Percentiles rank a stretch among this genome's conserved stretches.
These are phyloP conservation scores for Raphicerus campestris DNA, from an alignment of 2,113 vertebrate species.

Conservation along the genomic window DNA sequence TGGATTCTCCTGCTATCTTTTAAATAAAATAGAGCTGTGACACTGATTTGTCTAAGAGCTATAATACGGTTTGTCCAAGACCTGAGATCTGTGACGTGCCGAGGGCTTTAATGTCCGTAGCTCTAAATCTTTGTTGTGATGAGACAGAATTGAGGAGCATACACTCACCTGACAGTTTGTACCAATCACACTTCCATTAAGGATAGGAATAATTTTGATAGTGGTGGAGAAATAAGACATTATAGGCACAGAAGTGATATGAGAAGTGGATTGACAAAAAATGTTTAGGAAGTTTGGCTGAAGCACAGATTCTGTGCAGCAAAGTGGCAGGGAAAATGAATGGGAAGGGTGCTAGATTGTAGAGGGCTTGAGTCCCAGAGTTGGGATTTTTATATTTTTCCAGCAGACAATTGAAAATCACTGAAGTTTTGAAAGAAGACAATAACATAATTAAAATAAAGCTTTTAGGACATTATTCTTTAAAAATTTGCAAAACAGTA, in stretches of 20 bases:
- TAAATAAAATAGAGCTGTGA: too few relatives aligned
- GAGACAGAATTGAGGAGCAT: fast-evolving
- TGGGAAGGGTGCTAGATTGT: neutral
- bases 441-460: neutral
- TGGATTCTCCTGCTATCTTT: too few relatives aligned
- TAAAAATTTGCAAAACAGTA: neutral
- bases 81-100: fast-evolving
- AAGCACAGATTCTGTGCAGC: neutral
- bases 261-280: neutral
- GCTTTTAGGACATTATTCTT: neutral
- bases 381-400: neutral
- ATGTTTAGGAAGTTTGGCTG: neutral
- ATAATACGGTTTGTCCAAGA: too few relatives aligned
- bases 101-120: too few relatives aligned
- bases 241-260: neutral
- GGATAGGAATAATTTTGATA: neutral
- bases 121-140: too few relatives aligned
- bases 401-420: neutral
- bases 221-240: neutral
- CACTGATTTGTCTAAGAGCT: too few relatives aligned
- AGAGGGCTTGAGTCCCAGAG: neutral
- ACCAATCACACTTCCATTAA: neutral
- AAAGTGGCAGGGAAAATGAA: too few relatives aligned
- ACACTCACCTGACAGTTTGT: too few relatives aligned
- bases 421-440: neutral